Percentiles rank a stretch among this genome's conserved stretches.
phyloP scores from a whole-genome alignment of 2,888 invertebrate genomes.

The Diachrysia chrysitis region DNA sequence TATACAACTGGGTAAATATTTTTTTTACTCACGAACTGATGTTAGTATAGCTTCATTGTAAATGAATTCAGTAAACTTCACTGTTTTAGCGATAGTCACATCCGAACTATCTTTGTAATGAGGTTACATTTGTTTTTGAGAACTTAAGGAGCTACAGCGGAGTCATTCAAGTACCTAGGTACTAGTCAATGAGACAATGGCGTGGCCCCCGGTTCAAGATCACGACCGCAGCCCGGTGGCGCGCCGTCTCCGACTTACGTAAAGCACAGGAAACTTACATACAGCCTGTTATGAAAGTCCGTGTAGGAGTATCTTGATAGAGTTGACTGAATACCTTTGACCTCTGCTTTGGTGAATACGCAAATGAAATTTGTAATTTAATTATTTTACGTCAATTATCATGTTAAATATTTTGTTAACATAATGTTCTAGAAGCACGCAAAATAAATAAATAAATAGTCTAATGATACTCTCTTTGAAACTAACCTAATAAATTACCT shows the following conservation, averaged over 20 bases:
- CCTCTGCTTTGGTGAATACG: slow-evolving; percentile 34
- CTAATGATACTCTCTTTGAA: not conserved
- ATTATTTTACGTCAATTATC: not conserved
- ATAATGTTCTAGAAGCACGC: too few species aligned
- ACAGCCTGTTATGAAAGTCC: slow-evolving; percentile 47
- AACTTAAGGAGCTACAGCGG: slow-evolving; percentile 16
- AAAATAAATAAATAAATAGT: not conserved
- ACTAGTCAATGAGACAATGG: slow-evolving; percentile 64
- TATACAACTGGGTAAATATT: too few species aligned
- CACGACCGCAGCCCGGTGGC: slow-evolving; percentile 65
- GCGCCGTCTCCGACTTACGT: slow-evolving; percentile 60
- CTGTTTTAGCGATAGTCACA: not conserved
- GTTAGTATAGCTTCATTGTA: too few species aligned
- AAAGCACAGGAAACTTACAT: slow-evolving; percentile 52
- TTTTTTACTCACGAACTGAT: too few species aligned
- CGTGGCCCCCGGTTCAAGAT: slow-evolving; percentile 70
- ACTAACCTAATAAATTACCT: not conserved
- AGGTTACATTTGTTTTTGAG: slow-evolving; percentile 2
- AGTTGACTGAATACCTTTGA: slow-evolving; percentile 29
- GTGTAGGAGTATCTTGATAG: slow-evolving; percentile 37
- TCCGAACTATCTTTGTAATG: not conserved
- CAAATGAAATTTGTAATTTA: slow-evolving; percentile 6
- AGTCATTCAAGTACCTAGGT: slow-evolving; percentile 46
- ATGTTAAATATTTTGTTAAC: too few species aligned
- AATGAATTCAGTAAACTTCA: too few species aligned